phyloP scores from a whole-genome alignment of 2,888 invertebrate genomes.

The Leptinotarsa haldemani region DNA sequence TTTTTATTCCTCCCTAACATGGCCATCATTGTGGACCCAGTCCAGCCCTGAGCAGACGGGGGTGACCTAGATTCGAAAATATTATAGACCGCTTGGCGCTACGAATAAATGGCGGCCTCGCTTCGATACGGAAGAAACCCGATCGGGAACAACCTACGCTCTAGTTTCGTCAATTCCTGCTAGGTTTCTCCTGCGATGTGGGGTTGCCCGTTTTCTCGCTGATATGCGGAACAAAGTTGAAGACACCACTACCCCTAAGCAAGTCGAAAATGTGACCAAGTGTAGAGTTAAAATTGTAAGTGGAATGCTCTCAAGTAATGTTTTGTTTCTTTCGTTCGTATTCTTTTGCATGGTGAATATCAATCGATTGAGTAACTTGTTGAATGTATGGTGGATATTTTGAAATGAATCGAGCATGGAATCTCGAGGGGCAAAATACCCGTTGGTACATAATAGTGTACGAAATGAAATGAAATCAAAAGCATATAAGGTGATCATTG shows the following conservation, averaged over 20 bases:
- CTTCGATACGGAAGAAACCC: constrained; percentile 26
- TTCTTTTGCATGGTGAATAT: constrained; percentile 21
- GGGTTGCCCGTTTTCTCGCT: constrained; percentile 4
- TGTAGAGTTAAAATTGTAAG: constrained; percentile 59
- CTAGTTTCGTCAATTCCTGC: constrained; percentile 24
- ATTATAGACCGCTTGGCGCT: constrained; percentile 35
- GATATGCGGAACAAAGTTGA: constrained; percentile 48
- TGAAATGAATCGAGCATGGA: too few species aligned
- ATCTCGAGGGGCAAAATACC: too few species aligned
- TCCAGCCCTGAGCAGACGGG: constrained; percentile 20
- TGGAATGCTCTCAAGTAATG: constrained; percentile 33
- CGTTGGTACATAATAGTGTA: too few species aligned
- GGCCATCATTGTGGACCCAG: not conserved
- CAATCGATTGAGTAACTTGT: constrained; percentile 7
- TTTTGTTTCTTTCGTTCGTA: constrained; percentile 7
- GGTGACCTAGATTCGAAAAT: constrained; percentile 20
- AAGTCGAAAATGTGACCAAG: constrained; percentile 54
- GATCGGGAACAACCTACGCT: constrained; percentile 27
- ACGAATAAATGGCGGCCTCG: constrained; percentile 22
- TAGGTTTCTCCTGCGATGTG: constrained; percentile 17
- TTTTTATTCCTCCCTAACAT: not conserved
- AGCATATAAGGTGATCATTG: too few species aligned
- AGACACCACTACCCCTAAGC: constrained; percentile 48
- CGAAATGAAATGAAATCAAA: too few species aligned
- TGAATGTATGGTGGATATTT: not conserved